A percentile compares a stretch with the other conserved stretches of the same genome.
These are phyloP conservation scores for Vanessa tameamea DNA, from an alignment of 1,140 invertebrate species.

Conservation along the genomic window DNA sequence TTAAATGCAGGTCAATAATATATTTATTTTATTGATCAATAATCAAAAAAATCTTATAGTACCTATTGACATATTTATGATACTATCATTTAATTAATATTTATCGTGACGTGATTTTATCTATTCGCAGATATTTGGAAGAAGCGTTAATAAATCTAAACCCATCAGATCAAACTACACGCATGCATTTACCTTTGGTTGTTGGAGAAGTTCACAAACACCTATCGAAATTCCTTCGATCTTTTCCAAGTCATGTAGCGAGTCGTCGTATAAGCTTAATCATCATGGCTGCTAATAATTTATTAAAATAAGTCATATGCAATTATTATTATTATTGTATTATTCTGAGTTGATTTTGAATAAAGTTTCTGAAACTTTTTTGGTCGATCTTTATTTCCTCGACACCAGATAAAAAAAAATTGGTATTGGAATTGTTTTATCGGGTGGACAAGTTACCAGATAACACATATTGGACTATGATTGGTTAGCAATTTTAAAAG, in stretches of 20 bases:
- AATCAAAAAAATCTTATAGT: background rate
- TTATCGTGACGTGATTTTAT: conserved; percentile 1
- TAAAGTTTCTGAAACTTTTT: conserved; percentile 3
- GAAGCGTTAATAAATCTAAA: conserved; percentile 92
- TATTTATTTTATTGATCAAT: too few species aligned
- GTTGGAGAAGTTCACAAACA: conserved; percentile 87
- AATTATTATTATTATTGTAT: conserved; percentile 2
- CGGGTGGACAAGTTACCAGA: background rate
- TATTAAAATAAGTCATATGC: conserved; percentile 50
- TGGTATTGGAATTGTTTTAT: background rate
- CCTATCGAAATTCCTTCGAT: conserved; percentile 85
- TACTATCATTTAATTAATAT: background rate
- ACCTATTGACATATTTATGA: background rate
- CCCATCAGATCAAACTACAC: conserved; percentile 85
- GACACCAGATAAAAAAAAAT: background rate
- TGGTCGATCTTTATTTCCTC: conserved; percentile 5
- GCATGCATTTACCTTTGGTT: conserved; percentile 89
- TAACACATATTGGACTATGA: background rate
- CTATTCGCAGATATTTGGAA: conserved; percentile 88
- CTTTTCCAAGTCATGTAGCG: conserved; percentile 86
- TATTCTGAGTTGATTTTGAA: conserved; percentile 19
- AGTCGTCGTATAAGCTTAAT: conserved; percentile 87
- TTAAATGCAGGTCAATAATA: conserved; percentile 89
- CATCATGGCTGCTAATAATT: conserved; percentile 87
- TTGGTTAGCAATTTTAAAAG: background rate